Base-by-base conservation (phyloP, 2,888 invertebrate genomes). In the Herminia tarsipennalis region DNA sequence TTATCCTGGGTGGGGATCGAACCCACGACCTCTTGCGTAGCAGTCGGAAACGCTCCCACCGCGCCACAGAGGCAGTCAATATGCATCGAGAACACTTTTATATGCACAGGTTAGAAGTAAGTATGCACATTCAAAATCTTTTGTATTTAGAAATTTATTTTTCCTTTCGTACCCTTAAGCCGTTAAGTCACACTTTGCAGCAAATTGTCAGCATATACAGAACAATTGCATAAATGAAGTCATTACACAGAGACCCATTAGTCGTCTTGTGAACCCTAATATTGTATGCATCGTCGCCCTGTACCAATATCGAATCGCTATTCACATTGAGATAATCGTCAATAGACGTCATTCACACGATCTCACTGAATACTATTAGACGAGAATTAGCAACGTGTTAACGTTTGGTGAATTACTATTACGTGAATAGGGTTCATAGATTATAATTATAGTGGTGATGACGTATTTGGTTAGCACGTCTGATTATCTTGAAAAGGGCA, bases 271-370 rank as follows among this genome's bases (percentile, higher is more conserved):
- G 13, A 36, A 36, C 48, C 62, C 55, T 56, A 48, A 48, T 60
- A 63, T 42, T 43, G 38, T 53, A 51, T 59, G 55, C 55, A 57
- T 51, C 37, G n/a, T 25, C 5, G 42, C 55, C 59, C 54, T 67
- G 36, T 62, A 48, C 59, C 57, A 70, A 74, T 70, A 73, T 73
- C 70, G 58, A 60, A 51, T 58, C 51, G 42, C 62, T 48, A 67
- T 67, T 64, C 59, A 64, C 48, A 56, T 50, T 44, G 36, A 49
- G 66, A 61, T 74, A 74, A 74, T 75, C 63, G 61, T 55, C 68
- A 49, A 62, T 70, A 64, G 70, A 69, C 68, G 70, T 70, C 66
- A 65, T 69, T 54, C 69, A 65, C 59, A 39, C 38, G 20, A 33
- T 52, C 33, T 50, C 60, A 53, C 67, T 72, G 67, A 65, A 60